Conservation (phyloP, 2,888 invertebrate genomes). For the Poecilobothrus nobilitatus region DNA sequence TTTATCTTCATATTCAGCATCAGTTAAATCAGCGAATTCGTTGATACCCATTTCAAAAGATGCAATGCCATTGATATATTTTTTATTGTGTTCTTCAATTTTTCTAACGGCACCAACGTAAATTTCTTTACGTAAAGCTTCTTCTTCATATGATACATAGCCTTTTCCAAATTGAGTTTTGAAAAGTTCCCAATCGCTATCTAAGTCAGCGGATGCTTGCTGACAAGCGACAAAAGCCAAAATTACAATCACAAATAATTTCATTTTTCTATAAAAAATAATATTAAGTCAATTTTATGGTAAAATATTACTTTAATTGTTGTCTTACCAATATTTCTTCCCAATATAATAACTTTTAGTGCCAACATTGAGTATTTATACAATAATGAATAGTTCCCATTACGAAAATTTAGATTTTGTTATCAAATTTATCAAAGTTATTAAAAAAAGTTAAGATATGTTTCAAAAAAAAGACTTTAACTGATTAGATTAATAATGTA, state of each 20-base stretch:
- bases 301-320: background rate
- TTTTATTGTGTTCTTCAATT: background rate
- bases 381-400: no score
- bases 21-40: conserved; percentile 8
- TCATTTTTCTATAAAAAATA: background rate
- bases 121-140: background rate
- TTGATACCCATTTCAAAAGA: background rate
- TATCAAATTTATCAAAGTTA: no score
- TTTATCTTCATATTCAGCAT: background rate
- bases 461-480: no score
- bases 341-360: no score
- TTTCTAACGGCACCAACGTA: background rate
- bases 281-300: background rate
- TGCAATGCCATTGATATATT: background rate
- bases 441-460: background rate
- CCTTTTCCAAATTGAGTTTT: conserved; percentile 8
- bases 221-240: background rate
- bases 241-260: background rate
- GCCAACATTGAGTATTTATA: no score
- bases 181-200: background rate
- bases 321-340: background rate
- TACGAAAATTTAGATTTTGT: no score
- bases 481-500: no score
- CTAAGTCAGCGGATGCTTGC: background rate
- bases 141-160: background rate